phyloP scores from a whole-genome alignment of 1,140 invertebrate species.

The Drosophila lacertosa region DNA sequence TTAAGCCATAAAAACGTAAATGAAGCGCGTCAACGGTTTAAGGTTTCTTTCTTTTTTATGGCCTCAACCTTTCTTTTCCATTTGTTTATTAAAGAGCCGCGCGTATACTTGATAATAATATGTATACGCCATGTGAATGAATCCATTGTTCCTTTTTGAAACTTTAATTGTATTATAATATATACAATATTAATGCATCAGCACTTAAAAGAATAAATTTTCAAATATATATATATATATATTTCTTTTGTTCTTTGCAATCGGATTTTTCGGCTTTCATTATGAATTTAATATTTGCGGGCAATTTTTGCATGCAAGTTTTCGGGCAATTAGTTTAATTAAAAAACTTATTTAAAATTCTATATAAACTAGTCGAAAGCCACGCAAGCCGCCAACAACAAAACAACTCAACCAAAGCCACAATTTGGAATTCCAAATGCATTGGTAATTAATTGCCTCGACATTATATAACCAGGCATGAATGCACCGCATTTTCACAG shows the following conservation, averaged over 20 bases:
- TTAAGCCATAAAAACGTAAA: constrained; percentile 36
- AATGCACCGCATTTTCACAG: background rate
- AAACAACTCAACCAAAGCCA: constrained; percentile 25
- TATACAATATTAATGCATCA: background rate
- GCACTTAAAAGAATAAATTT: constrained; percentile 16
- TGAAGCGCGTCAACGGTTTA: constrained; percentile 18
- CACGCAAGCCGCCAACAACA: too few relatives aligned
- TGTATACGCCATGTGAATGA: constrained; percentile 12
- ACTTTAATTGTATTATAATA: constrained; percentile 11
- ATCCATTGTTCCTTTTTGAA: background rate
- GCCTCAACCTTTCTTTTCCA: background rate
- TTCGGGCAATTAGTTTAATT: constrained; percentile 66
- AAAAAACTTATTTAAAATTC: constrained; percentile 51
- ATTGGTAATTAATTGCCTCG: constrained; percentile 19
- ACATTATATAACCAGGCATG: background rate
- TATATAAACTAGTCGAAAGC: constrained; percentile 2
- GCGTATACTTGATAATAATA: constrained; percentile 22
- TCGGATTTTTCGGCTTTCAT: constrained; percentile 24
- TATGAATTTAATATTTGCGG: constrained; percentile 42
- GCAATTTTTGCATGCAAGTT: constrained; percentile 4
- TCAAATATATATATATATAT: background rate
- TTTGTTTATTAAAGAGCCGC: constrained; percentile 6
- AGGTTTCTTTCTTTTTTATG: constrained; percentile 1
- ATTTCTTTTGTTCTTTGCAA: constrained; percentile 15
- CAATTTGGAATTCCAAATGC: constrained; percentile 44